Evolutionary conservation across 2,888 invertebrate genomes (phyloP).

Genomic region (Eupsilia transversa): DNA sequence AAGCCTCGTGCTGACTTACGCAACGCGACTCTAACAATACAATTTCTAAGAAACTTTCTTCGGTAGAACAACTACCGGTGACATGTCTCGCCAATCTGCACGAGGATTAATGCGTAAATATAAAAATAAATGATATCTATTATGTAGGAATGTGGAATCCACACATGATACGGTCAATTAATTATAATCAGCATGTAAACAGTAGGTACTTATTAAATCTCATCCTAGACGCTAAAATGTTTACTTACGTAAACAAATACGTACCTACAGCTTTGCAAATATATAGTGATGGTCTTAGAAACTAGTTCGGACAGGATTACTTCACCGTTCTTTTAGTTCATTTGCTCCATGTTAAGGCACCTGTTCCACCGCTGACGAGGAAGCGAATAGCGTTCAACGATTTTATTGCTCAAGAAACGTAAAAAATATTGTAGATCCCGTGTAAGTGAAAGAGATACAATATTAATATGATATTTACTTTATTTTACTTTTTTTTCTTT

Average conservation of each 20-base stretch:
- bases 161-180: conserved; percentile 41
- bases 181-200: conserved; percentile 23
- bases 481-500: no score
- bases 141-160: conserved; percentile 46
- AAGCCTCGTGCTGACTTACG: no score
- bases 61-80: no score
- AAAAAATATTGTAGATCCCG: not conserved
- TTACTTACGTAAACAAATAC: conserved; percentile 13
- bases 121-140: not conserved
- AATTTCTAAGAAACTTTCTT: no score
- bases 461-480: no score
- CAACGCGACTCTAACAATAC: no score
- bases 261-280: conserved; percentile 13
- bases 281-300: conserved; percentile 13
- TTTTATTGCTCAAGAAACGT: not conserved
- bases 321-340: not conserved
- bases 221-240: conserved; percentile 5
- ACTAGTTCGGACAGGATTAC: conserved; percentile 15
- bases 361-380: not conserved
- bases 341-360: not conserved
- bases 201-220: conserved; percentile 13
- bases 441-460: no score
- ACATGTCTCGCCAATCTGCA: no score
- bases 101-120: not conserved
- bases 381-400: not conserved